Evolutionary conservation across 2,888 invertebrate species (phyloP).

Genomic region (Leptopilina drosophilae): DNA sequence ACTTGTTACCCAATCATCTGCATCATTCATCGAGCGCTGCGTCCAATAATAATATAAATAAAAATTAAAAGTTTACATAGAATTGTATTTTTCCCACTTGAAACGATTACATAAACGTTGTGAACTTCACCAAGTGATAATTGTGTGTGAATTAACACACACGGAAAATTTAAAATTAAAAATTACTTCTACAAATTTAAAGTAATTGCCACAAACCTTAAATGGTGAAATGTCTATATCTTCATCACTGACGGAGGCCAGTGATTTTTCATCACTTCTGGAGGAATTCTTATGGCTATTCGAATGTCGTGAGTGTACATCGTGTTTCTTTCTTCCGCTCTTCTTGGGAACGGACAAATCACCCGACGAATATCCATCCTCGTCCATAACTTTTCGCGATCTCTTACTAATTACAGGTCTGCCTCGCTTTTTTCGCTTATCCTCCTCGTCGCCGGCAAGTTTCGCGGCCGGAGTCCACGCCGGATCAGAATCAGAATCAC

Average conservation of each 20-base stretch:
- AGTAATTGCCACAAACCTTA: conserved; percentile 63
- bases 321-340: conserved; percentile 76
- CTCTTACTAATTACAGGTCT: conserved; percentile 70
- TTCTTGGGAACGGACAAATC: conserved; percentile 74
- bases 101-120: too few species aligned
- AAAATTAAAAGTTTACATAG: too few species aligned
- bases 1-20: conserved; percentile 68
- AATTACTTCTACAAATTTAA: background rate
- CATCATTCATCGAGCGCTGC: conserved; percentile 68
- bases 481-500: conserved; percentile 85
- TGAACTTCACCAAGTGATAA: too few species aligned
- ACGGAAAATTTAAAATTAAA: too few species aligned
- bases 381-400: conserved; percentile 77
- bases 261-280: conserved; percentile 72
- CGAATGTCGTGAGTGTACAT: conserved; percentile 59
- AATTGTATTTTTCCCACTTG: too few species aligned
- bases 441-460: conserved; percentile 74
- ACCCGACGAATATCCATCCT: conserved; percentile 79
- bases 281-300: conserved; percentile 63
- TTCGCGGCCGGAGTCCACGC: conserved; percentile 86
- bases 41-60: conserved; percentile 52
- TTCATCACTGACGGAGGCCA: conserved; percentile 71
- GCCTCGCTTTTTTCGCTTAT: conserved; percentile 74
- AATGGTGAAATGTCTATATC: conserved; percentile 75
- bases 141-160: too few species aligned